Percentiles rank a stretch among this genome's conserved stretches.
These are phyloP conservation scores for Temnothorax rugatulus DNA, from an alignment of 2,888 invertebrate genomes.

Conservation along the genomic window DNA sequence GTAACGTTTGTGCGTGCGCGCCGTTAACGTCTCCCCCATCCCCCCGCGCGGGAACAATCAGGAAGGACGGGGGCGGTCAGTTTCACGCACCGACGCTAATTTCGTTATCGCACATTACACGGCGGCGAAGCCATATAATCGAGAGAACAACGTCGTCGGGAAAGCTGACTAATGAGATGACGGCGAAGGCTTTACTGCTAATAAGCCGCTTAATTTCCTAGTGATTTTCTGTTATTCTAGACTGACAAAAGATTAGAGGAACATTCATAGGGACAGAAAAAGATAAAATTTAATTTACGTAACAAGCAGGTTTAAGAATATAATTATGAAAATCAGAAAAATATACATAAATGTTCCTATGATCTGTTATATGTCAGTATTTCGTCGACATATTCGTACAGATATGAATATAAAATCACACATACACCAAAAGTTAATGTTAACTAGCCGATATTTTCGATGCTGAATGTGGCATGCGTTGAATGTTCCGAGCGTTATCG, in stretches of 20 bases:
- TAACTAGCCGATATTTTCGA: background rate
- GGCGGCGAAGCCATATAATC: constrained; percentile 5
- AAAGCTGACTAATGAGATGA: constrained; percentile 6
- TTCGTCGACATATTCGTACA: background rate
- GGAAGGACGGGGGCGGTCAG: constrained; percentile 30
- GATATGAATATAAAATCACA: background rate
- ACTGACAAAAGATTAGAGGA: background rate
- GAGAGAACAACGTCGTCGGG: constrained; percentile 13
- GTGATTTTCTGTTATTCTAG: background rate
- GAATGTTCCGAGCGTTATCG: background rate
- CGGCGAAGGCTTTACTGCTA: background rate
- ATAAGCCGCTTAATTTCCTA: background rate
- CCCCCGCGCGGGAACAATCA: constrained; percentile 11
- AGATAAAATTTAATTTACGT: background rate
- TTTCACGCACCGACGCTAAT: constrained; percentile 55
- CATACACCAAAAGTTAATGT: background rate
- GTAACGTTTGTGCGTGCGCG: constrained; percentile 57
- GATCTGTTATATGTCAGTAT: background rate
- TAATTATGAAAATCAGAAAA: background rate
- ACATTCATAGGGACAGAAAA: background rate
- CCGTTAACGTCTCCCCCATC: constrained; percentile 49
- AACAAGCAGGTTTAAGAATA: background rate
- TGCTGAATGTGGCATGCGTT: background rate
- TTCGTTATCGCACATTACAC: constrained; percentile 36
- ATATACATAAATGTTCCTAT: background rate